A percentile compares a stretch with the other conserved stretches of the same genome.
phyloP scores from a whole-genome alignment of 2,888 invertebrate species.

The Isotomurus palustris region DNA sequence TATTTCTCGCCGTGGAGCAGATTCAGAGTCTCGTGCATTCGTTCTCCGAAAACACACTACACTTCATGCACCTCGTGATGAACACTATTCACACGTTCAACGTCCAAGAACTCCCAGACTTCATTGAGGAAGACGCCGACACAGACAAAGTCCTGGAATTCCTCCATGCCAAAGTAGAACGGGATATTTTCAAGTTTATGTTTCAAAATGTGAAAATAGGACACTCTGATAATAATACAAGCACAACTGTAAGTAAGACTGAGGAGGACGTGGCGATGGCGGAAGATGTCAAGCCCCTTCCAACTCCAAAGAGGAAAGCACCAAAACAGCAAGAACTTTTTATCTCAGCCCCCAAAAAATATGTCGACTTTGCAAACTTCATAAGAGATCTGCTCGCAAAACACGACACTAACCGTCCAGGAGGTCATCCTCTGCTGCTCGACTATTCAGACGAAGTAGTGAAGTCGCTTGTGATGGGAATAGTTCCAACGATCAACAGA shows the following conservation, averaged over 20 bases:
- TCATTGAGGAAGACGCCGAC: slow-evolving; percentile 41
- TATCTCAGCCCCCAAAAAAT: not conserved
- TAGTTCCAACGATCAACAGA: slow-evolving; percentile 30
- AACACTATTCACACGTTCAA: slow-evolving; percentile 42
- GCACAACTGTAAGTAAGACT: not conserved
- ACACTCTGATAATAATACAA: not conserved
- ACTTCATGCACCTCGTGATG: slow-evolving; percentile 43
- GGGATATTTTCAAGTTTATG: slow-evolving; percentile 38
- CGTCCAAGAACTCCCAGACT: slow-evolving; percentile 40
- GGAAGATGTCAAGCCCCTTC: no score
- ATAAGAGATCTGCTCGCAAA: slow-evolving; percentile 18
- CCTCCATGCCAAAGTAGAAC: slow-evolving; percentile 32
- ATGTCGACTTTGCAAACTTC: slow-evolving; percentile 22
- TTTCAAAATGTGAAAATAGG: slow-evolving; percentile 29
- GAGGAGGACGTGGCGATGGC: not conserved
- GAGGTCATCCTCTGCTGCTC: slow-evolving; percentile 28
- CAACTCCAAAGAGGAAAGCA: not conserved
- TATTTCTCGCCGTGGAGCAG: slow-evolving; percentile 36
- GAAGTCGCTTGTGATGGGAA: slow-evolving; percentile 23
- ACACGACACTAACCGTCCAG: not conserved
- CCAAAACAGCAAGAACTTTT: not conserved
- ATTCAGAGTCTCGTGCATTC: slow-evolving; percentile 37
- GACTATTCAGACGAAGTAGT: slow-evolving; percentile 29
- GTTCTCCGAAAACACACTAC: slow-evolving; percentile 30
- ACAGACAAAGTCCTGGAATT: slow-evolving; percentile 40